Percentiles rank a stretch among this genome's conserved stretches.
phyloP scores from a whole-genome alignment of 2,797 vertebrate genomes.

The Protosalanx chinensis region DNA sequence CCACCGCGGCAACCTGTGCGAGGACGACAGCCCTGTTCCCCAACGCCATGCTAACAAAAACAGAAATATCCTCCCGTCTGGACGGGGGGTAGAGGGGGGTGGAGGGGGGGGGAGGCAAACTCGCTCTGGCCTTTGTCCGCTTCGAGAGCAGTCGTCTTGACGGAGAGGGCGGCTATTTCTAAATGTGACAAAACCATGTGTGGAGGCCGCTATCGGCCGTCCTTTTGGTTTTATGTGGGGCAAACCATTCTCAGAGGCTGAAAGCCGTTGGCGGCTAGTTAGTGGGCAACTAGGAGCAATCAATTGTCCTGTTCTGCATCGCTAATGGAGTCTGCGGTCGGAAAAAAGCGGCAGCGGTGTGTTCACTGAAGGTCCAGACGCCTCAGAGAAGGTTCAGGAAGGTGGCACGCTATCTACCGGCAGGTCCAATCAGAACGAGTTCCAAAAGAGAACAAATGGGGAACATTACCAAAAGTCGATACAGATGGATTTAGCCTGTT shows the following conservation, averaged over 20 bases:
- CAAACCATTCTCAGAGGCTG: conserved; percentile 20
- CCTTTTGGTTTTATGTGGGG: conserved; percentile 13
- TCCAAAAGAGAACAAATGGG: neutral
- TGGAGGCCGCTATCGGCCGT: conserved; percentile 13
- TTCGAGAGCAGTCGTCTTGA: neutral
- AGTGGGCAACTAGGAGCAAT: conserved; percentile 35
- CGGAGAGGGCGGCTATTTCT: neutral
- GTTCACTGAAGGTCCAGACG: neutral
- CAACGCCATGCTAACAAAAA: neutral
- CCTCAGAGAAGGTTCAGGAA: neutral
- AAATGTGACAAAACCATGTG: conserved; percentile 13
- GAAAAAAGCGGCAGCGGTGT: neutral
- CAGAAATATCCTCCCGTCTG: neutral
- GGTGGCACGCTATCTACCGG: neutral
- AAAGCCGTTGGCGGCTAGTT: conserved; percentile 6
- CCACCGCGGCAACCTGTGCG: conserved; percentile 23
- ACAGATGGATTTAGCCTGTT: too few species aligned
- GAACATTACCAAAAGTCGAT: too few species aligned
- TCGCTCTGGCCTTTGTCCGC: too few species aligned
- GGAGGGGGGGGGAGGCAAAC: too few species aligned
- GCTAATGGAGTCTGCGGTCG: conserved; percentile 18
- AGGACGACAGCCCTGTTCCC: conserved; percentile 26
- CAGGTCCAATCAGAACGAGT: too few species aligned
- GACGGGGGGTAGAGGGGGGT: too few species aligned
- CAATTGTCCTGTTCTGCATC: conserved; percentile 45